Evolutionary conservation across 2,797 vertebrate genomes (phyloP).

Genomic region (Manis pentadactyla): DNA sequence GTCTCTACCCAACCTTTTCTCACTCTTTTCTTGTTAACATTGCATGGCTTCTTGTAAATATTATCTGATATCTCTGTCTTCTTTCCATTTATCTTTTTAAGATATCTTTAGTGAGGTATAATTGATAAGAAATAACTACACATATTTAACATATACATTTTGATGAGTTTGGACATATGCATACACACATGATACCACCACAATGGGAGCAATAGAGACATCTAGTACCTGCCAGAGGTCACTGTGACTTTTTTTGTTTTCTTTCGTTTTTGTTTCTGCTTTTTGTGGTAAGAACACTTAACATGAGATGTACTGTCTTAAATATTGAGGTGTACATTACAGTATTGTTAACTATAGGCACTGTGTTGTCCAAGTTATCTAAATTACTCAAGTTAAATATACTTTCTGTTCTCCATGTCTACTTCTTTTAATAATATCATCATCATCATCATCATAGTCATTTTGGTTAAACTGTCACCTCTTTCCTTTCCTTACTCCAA

Average conservation of each 20-base stretch:
- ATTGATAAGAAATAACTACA: background rate
- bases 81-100: background rate
- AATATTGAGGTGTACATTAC: background rate
- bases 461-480: background rate
- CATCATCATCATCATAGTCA: background rate
- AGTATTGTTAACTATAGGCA: background rate
- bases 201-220: background rate
- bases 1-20: background rate
- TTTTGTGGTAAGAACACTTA: background rate
- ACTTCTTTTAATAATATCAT: background rate
- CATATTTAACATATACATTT: background rate
- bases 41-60: background rate
- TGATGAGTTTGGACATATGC: background rate
- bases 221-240: background rate
- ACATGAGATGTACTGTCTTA: background rate
- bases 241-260: background rate
- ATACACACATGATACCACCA: background rate
- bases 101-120: background rate
- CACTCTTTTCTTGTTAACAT: background rate
- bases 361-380: no score
- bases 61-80: background rate
- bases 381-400: background rate
- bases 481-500: background rate
- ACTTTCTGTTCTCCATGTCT: background rate
- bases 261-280: background rate